Evolutionary conservation across 1,140 invertebrate species (phyloP), one percentile per base, ranked within the genome.

Genomic region (Brachionus asplanchnoidis): DNA sequence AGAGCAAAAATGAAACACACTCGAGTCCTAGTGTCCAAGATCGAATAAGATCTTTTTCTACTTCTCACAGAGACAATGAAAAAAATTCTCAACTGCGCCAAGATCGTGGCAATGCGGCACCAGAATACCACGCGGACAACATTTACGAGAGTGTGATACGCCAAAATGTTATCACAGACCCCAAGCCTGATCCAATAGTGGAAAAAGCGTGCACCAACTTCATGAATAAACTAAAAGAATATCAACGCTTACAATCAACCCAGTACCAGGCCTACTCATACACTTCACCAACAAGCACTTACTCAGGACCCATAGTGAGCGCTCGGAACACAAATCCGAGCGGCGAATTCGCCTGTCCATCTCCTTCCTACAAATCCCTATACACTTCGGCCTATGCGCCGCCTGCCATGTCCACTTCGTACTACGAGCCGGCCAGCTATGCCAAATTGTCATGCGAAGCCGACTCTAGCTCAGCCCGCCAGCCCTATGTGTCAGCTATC

Each of bases 191-290:
- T 36, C 79, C 79, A 5, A 68, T 82, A 12, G 79, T 68, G 8
- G 79, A 82, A 46, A 82, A 82, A 82, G 79, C 79, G 14, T 82
- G 79, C 32, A 82, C 20, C 14, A 82, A 82, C 32, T 82, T 82
- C 32, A 65, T 82, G 79, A 65, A 14, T 65, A 42, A 14, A 46
- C 26, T 82, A 14, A 82, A 65, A 32, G 79, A 82, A 42, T 82
- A 23, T 46, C 79, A 82, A 9, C 50, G 79, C 9, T 50, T 50
- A 4, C 73, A 77, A n/a, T 26, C 20, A 9, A 28, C 73, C n/a
- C 42, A 56, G 11, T 56, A 80, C 26, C 46, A 80, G 26, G 5
- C 65, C 1, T 82, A 65, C 23, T 32, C 50, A 17, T 40, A 26
- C 40, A 65, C 50, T 36, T 32, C 53, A 8, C 53, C 53, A n/a